Evolutionary conservation across 2,113 vertebrate species (phyloP).

Genomic region (Gopherus flavomarginatus): DNA sequence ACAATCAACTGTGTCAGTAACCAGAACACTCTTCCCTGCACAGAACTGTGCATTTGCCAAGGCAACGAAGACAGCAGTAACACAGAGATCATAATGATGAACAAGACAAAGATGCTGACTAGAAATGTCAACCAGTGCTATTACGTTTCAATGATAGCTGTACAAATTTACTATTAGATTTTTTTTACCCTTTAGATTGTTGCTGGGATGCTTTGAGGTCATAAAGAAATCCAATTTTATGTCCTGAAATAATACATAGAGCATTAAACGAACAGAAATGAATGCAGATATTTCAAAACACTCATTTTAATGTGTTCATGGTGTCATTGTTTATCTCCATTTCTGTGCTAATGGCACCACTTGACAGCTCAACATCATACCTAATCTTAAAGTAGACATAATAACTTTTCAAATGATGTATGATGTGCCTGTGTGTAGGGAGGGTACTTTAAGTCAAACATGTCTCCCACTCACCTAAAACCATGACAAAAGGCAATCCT

Average conservation of each 20-base stretch:
- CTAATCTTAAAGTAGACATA: not conserved
- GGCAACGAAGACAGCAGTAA: not conserved
- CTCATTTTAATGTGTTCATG: not conserved
- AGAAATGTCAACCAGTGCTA: not conserved
- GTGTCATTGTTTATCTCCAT: not conserved
- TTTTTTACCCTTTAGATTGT: not conserved
- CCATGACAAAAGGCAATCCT: not conserved
- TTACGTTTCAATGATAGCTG: not conserved
- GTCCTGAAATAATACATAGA: not conserved
- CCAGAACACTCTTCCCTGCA: not conserved
- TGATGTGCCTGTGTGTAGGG: not conserved
- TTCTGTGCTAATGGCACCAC: not conserved
- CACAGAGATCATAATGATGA: not conserved
- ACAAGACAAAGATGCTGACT: not conserved
- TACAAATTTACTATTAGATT: not conserved
- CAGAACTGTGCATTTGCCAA: not conserved
- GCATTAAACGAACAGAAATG: not conserved
- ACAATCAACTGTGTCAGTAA: not conserved
- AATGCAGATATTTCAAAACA: not conserved
- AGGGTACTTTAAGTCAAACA: not conserved
- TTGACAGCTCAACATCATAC: not conserved
- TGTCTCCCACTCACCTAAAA: not conserved
- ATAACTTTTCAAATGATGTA: not conserved
- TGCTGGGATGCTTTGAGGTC: not conserved
- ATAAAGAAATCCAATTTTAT: not conserved